Evolutionary conservation across 2,888 invertebrate genomes (phyloP).

Genomic region (Melinaea marsaeus): DNA sequence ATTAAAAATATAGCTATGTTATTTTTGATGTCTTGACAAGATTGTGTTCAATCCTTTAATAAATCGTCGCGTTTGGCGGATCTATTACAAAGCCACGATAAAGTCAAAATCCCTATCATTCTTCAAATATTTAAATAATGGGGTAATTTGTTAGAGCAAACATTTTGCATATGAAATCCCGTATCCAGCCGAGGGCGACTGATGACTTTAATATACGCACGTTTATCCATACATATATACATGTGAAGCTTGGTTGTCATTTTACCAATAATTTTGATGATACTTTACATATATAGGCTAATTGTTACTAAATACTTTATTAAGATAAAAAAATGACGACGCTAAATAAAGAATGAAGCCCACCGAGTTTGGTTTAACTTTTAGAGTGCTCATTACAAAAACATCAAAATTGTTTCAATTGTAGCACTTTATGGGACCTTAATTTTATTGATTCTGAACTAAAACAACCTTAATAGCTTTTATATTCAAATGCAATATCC

Average conservation of each 20-base stretch:
- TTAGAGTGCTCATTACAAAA: too few species aligned
- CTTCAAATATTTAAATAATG: slow-evolving; percentile 66
- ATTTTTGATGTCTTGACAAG: not conserved
- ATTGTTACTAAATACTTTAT: too few species aligned
- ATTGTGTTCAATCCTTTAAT: slow-evolving; percentile 26
- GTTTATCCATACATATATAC: slow-evolving; percentile 19
- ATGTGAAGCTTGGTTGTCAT: not conserved
- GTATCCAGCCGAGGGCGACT: slow-evolving; percentile 54
- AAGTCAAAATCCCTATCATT: slow-evolving; percentile 61
- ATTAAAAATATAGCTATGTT: not conserved
- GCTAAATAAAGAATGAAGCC: too few species aligned
- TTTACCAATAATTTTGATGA: not conserved
- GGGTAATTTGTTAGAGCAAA: slow-evolving; percentile 64
- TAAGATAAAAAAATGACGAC: too few species aligned
- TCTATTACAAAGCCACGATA: slow-evolving; percentile 35
- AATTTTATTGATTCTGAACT: too few species aligned
- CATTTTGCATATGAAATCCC: slow-evolving; percentile 70
- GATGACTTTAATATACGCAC: slow-evolving; percentile 41
- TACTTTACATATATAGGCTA: too few species aligned
- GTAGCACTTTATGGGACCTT: too few species aligned
- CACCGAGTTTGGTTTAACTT: too few species aligned
- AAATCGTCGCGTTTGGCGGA: slow-evolving; percentile 31
- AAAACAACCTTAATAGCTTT: too few species aligned
- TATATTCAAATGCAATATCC: too few species aligned
- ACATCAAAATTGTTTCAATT: too few species aligned